These are phyloP conservation scores for Zaprionus ghesquierei DNA, from an alignment of 1,140 invertebrate species.

Conservation along the genomic window DNA sequence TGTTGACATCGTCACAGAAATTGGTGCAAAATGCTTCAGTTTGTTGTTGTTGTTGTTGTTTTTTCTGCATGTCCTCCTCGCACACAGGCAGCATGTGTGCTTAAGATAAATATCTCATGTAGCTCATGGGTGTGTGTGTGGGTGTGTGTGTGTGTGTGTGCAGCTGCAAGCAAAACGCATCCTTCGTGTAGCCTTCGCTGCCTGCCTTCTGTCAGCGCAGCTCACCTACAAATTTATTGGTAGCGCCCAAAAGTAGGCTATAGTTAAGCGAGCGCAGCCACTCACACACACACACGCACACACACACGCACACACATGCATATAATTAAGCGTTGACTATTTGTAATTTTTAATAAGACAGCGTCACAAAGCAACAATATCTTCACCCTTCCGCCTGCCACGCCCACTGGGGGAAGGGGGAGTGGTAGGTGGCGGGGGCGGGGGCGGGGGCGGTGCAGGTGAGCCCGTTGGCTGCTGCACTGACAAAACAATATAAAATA, in stretches of 20 bases:
- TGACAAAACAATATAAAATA: constrained; percentile 79
- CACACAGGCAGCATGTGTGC: constrained; percentile 29
- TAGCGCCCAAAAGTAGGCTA: constrained; percentile 59
- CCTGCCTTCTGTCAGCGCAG: constrained; percentile 17
- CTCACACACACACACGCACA: constrained; percentile 28
- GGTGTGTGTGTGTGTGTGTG: constrained; percentile 30
- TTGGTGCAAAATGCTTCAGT: constrained; percentile 76
- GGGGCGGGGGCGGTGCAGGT: background rate
- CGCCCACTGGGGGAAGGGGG: background rate
- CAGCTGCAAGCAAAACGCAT: constrained; percentile 28
- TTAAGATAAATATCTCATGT: constrained; percentile 37
- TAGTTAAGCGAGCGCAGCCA: constrained; percentile 11
- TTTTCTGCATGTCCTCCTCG: background rate
- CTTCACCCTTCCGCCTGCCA: background rate
- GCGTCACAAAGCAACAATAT: constrained; percentile 17
- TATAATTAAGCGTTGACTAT: constrained; percentile 75
- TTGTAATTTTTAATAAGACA: constrained; percentile 80
- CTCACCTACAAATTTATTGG: constrained; percentile 56
- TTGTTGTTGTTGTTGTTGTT: constrained; percentile 1
- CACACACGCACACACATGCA: background rate
- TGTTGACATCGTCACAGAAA: constrained; percentile 77
- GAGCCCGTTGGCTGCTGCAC: constrained; percentile 28
- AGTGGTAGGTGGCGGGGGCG: background rate
- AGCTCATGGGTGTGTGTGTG: background rate
- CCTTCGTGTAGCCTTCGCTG: background rate